These are phyloP conservation scores for Crotalus helleri DNA, from an alignment of 2,113 vertebrate species.

Conservation along the genomic window DNA sequence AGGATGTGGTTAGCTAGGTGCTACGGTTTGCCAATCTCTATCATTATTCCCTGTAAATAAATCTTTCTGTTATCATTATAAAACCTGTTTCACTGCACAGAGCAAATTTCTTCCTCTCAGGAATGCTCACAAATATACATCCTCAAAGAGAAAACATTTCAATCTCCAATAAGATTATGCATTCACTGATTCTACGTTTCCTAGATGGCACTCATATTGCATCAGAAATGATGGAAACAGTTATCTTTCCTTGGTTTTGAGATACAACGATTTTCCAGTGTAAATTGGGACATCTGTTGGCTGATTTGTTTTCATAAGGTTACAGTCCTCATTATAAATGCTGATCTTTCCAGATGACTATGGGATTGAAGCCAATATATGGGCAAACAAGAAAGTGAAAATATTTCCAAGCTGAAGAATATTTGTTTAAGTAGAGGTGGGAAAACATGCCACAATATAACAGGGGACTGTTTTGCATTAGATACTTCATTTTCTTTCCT, in stretches of 20 bases:
- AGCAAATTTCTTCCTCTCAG: neutral
- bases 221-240: neutral
- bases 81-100: neutral
- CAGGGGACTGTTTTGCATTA: slow-evolving; percentile 51
- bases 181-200: neutral
- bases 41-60: neutral
- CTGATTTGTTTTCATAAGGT: neutral
- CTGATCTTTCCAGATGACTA: neutral
- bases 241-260: slow-evolving; percentile 26
- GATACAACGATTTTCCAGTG: neutral
- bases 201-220: neutral
- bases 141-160: neutral
- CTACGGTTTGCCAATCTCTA: neutral
- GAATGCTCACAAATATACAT: neutral
- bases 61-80: neutral
- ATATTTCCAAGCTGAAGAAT: slow-evolving; percentile 41
- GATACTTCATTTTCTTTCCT: slow-evolving; percentile 28
- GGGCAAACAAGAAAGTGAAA: neutral
- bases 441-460: slow-evolving; percentile 46
- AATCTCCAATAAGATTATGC: neutral
- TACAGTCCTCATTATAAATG: neutral
- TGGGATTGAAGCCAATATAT: neutral
- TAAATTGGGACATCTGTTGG: neutral
- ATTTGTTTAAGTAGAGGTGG: slow-evolving; percentile 39
- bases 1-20: neutral